Evolutionary conservation across 2,888 invertebrate genomes (phyloP), one percentile per base, ranked within the genome.

Genomic region (Sisyra terminalis): DNA sequence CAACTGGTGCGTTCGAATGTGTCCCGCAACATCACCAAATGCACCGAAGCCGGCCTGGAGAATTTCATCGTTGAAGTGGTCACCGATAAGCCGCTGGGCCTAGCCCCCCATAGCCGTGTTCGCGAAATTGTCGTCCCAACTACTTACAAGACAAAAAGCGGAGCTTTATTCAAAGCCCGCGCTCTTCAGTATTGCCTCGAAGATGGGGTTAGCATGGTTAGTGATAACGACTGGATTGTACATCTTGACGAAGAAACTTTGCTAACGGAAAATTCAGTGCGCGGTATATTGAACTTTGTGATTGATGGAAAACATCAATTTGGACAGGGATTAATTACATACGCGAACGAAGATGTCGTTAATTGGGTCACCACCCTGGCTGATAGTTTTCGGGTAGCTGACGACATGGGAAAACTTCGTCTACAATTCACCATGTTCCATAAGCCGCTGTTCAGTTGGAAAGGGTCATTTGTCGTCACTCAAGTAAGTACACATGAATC

Each of bases 291-390:
- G 32, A 96, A 96, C 60, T 96, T 96, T 70, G 89, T 92, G 15
- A 68, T 83, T 50, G 90, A 93, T 64, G 94, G 93, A 1, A 89
- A 87, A 58, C 85, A 92, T 65, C 87, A 88, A 47, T 93, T 94
- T 65, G 94, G 94, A 0, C 96, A 96, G 66, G 94, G 93, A 3
- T 66, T 93, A 40, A 92, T 93, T 47, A 93, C 92, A 3, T 96
- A 96, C 66, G 93, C 94, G 4, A 94, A 92, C 65, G 93, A 93
- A 62, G 82, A 88, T 58, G 83, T 96, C 49, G 88, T 94, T 42
- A 96, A 96, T 60, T 94, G 94, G 93, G 69, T 94, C 47, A 96
- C 94, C 14, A 96, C 96, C 1, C 65, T 96, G 50, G 93, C 93
- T 10, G 96, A 96, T 58, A 90, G 89, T 56, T 94, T 87, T 61